These are phyloP conservation scores for Mythimna loreyi DNA, from an alignment of 2,888 invertebrate species.

Conservation along the genomic window DNA sequence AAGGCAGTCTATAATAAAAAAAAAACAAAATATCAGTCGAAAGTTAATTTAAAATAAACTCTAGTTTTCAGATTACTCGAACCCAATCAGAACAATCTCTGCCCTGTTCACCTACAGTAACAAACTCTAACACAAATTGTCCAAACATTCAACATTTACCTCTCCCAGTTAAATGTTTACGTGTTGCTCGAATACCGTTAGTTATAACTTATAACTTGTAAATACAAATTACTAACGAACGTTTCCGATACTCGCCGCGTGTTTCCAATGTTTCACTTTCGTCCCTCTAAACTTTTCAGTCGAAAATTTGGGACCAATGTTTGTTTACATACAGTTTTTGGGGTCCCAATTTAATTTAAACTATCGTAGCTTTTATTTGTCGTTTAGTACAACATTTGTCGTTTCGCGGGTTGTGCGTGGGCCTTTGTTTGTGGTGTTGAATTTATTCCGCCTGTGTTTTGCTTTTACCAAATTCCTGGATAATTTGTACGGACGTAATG, in stretches of 20 bases:
- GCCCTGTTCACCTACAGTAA: constrained; percentile 14
- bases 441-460: constrained; percentile 79
- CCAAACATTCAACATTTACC: constrained; percentile 36
- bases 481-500: constrained; percentile 83
- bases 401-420: constrained; percentile 77
- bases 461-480: constrained; percentile 79
- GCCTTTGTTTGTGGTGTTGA: constrained; percentile 84
- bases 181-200: constrained; percentile 58
- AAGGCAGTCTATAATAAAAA: no score
- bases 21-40: background rate
- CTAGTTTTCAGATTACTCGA: constrained; percentile 10
- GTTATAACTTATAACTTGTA: constrained; percentile 74
- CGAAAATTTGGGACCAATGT: constrained; percentile 78
- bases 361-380: constrained; percentile 89
- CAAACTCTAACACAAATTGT: constrained; percentile 41
- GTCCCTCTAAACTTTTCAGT: constrained; percentile 79
- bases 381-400: constrained; percentile 88
- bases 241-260: constrained; percentile 79
- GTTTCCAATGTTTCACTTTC: constrained; percentile 83
- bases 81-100: constrained; percentile 24
- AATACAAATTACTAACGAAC: constrained; percentile 78
- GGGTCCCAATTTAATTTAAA: constrained; percentile 89
- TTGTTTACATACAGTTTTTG: constrained; percentile 89
- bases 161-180: constrained; percentile 50
- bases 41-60: background rate